Evolutionary conservation across 2,888 invertebrate species (phyloP).

Genomic region (Gortyna flavago): DNA sequence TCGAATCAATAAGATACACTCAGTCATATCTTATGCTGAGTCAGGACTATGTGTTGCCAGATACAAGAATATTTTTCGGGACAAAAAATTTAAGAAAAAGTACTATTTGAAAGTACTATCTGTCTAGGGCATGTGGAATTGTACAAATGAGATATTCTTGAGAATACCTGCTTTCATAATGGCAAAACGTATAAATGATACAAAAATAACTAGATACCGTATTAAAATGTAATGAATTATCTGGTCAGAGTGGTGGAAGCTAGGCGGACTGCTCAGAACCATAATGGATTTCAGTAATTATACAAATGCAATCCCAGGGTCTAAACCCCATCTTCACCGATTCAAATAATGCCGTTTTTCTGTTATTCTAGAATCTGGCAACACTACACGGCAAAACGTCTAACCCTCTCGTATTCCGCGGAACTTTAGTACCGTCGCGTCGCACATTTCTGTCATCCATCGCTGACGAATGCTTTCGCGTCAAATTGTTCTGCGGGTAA

Average conservation of each 20-base stretch:
- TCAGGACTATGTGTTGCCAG: conserved; percentile 47
- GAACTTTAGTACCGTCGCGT: conserved; percentile 45
- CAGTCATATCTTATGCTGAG: conserved; percentile 59
- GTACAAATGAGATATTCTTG: background rate
- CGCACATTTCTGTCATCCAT: conserved; percentile 53
- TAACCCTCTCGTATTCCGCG: conserved; percentile 51
- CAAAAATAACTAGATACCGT: background rate
- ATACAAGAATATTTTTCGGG: background rate
- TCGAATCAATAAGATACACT: conserved; percentile 61
- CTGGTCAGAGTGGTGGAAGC: background rate
- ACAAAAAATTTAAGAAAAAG: background rate
- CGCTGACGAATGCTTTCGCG: conserved; percentile 62
- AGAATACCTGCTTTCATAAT: background rate
- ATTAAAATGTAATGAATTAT: background rate
- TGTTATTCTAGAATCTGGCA: conserved; percentile 35
- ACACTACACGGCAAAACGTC: conserved; percentile 34
- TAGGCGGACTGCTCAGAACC: background rate
- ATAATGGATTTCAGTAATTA: background rate
- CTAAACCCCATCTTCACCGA: background rate
- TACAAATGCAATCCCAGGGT: background rate
- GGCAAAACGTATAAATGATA: background rate
- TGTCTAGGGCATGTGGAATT: background rate
- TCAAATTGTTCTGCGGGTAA: conserved; percentile 55
- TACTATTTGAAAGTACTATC: background rate
- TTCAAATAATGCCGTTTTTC: background rate